These are phyloP conservation scores for Holacanthella duospinosa DNA, from an alignment of 2,888 invertebrate genomes.

Conservation along the genomic window DNA sequence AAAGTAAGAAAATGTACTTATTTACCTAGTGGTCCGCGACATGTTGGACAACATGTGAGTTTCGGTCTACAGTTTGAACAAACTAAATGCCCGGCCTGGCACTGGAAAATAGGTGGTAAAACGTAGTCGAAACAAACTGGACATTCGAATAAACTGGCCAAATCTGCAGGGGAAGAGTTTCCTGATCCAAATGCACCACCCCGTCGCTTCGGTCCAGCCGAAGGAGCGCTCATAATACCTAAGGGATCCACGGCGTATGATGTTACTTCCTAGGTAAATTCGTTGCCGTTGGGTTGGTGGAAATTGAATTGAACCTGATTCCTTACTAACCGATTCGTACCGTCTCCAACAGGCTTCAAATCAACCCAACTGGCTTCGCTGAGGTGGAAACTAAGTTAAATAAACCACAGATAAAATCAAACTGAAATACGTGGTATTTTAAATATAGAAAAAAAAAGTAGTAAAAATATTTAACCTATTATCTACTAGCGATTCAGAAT, in stretches of 20 bases:
- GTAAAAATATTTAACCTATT: too few relatives aligned
- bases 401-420: too few relatives aligned
- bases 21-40: slow-evolving; percentile 50
- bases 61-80: slow-evolving; percentile 52
- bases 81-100: slow-evolving; percentile 52
- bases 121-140: slow-evolving; percentile 99
- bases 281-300: background rate
- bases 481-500: too few relatives aligned
- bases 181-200: slow-evolving; percentile 7
- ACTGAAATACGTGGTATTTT: too few relatives aligned
- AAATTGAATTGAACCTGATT: background rate
- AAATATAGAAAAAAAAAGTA: too few relatives aligned
- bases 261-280: background rate
- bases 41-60: slow-evolving; percentile 52
- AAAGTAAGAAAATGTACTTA: too few relatives aligned
- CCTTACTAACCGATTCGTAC: background rate
- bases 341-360: background rate
- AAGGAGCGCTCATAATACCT: background rate
- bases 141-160: slow-evolving; percentile 85
- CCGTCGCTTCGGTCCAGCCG: background rate
- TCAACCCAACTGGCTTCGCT: too few relatives aligned
- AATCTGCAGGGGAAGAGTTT: slow-evolving; percentile 49
- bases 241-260: background rate
- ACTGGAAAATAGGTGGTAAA: slow-evolving; percentile 73
- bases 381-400: too few relatives aligned